Evolutionary conservation across 2,888 invertebrate genomes (phyloP).

Genomic region (Drosophila emarginata): DNA sequence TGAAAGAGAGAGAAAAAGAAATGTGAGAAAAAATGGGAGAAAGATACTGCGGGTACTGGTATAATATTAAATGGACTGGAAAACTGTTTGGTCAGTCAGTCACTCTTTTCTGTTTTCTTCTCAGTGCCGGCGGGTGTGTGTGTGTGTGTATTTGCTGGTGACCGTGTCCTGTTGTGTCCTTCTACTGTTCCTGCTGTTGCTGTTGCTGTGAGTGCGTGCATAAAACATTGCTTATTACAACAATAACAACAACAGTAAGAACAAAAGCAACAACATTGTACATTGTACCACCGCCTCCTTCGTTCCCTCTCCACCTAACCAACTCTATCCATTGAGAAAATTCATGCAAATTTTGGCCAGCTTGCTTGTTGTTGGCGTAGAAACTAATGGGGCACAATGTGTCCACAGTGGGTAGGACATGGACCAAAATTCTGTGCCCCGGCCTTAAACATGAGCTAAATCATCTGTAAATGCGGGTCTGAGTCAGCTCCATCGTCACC

Average conservation of each 20-base stretch:
- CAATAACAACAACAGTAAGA: conserved; percentile 28
- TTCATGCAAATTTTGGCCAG: conserved; percentile 71
- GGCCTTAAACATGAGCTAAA: conserved; percentile 80
- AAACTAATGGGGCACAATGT: conserved; percentile 78
- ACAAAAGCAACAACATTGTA: neutral
- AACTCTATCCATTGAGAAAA: conserved; percentile 53
- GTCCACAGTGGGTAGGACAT: conserved; percentile 54
- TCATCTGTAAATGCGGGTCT: conserved; percentile 79
- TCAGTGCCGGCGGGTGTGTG: neutral
- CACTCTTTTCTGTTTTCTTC: conserved; percentile 36
- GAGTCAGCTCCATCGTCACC: conserved; percentile 12
- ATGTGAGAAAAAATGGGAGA: conserved; percentile 15
- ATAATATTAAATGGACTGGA: conserved; percentile 78
- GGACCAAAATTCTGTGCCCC: conserved; percentile 30
- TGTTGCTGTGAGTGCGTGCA: conserved; percentile 64
- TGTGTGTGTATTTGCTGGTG: conserved; percentile 11
- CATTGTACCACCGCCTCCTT: conserved; percentile 10
- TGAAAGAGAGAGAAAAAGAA: neutral
- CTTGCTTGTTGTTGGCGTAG: conserved; percentile 57
- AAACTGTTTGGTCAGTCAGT: conserved; percentile 63
- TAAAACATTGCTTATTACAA: conserved; percentile 74
- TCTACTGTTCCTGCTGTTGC: neutral
- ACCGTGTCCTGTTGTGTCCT: conserved; percentile 13
- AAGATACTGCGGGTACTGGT: conserved; percentile 60
- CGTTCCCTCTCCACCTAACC: conserved; percentile 8